Evolutionary conservation across 2,113 vertebrate species (phyloP).

Genomic region (Lampris megalopsis): DNA sequence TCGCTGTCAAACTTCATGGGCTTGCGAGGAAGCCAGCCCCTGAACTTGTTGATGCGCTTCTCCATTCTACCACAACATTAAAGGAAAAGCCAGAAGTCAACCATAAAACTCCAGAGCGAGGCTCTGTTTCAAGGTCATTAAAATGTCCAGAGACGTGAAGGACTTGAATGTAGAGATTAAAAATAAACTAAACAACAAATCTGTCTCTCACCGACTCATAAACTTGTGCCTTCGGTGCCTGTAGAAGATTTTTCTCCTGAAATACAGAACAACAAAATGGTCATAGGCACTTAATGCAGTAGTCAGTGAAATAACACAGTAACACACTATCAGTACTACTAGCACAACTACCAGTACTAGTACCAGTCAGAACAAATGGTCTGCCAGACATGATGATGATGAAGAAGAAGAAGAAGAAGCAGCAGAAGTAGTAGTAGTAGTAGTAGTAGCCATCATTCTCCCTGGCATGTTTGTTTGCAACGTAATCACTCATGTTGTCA

Average conservation of each 20-base stretch:
- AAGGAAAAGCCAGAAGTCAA: background rate
- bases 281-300: background rate
- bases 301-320: background rate
- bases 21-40: conserved; percentile 93
- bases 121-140: too few species aligned
- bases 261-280: conserved; percentile 73
- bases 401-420: too few species aligned
- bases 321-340: background rate
- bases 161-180: too few species aligned
- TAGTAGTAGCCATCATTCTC: too few species aligned
- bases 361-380: too few species aligned
- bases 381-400: too few species aligned
- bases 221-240: conserved; percentile 93
- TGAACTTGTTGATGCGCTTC: conserved; percentile 94
- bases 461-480: too few species aligned
- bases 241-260: conserved; percentile 97
- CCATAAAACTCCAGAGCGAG: too few species aligned
- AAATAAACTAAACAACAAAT: background rate
- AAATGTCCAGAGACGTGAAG: too few species aligned
- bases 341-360: too few species aligned
- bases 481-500: too few species aligned
- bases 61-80: conserved; percentile 85
- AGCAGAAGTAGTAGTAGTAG: too few species aligned
- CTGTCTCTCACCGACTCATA: conserved; percentile 91
- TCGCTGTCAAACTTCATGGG: conserved; percentile 94